These are phyloP conservation scores for Oncorhynchus keta DNA, from an alignment of 2,113 vertebrate genomes.

Conservation along the genomic window DNA sequence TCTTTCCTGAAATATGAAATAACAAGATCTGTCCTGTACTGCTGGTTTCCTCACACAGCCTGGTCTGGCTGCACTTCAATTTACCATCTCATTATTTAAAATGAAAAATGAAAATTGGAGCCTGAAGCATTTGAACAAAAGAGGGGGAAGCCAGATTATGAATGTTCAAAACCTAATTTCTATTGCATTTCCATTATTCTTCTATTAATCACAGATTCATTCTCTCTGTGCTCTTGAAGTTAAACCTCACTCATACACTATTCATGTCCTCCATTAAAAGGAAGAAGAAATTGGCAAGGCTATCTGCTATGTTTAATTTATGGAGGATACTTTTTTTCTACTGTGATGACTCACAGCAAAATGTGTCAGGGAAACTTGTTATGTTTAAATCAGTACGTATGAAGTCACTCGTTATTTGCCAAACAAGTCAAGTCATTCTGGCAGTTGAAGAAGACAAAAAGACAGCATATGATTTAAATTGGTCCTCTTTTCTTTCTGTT, in stretches of 20 bases:
- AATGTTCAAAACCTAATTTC: conserved; percentile 76
- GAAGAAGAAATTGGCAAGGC: conserved; percentile 56
- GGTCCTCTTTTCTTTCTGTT: conserved; percentile 42
- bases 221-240: conserved; percentile 65
- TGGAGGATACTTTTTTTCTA: conserved; percentile 37
- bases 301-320: conserved; percentile 70
- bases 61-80: conserved; percentile 59
- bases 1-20: conserved; percentile 18
- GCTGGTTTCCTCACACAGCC: conserved; percentile 46
- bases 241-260: conserved; percentile 71
- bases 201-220: conserved; percentile 77
- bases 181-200: conserved; percentile 77
- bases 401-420: conserved; percentile 43
- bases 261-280: conserved; percentile 68
- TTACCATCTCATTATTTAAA: conserved; percentile 73
- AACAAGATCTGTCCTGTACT: conserved; percentile 60
- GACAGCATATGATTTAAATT: conserved; percentile 22
- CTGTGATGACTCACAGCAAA: conserved; percentile 42
- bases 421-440: conserved; percentile 44
- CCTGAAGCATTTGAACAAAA: conserved; percentile 75
- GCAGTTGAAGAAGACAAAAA: conserved; percentile 22
- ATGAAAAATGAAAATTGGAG: conserved; percentile 69
- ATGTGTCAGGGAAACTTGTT: conserved; percentile 42
- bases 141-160: conserved; percentile 69
- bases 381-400: conserved; percentile 56